Conservation (phyloP, 1,140 invertebrate genomes). For the Olivierus martensii region DNA sequence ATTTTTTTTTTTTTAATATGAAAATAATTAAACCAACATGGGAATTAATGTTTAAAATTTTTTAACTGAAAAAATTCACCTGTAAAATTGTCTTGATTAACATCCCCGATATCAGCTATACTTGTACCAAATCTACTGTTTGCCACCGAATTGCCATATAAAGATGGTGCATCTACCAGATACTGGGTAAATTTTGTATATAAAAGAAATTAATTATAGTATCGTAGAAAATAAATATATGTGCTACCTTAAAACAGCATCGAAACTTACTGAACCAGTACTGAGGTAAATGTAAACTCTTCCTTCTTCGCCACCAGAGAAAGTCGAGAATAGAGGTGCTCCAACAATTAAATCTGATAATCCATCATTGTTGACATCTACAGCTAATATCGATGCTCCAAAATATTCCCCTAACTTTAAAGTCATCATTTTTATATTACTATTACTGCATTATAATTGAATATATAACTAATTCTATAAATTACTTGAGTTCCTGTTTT, state of each 20-base stretch:
- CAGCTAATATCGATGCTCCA: conserved; percentile 48
- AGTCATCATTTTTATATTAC: not conserved
- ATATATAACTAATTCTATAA: too few relatives aligned
- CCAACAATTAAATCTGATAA: conserved; percentile 57
- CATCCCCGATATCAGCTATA: conserved; percentile 32
- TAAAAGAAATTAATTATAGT: not conserved
- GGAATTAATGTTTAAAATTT: too few relatives aligned
- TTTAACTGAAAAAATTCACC: conserved; percentile 27
- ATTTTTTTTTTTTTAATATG: too few relatives aligned
- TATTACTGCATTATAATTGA: too few relatives aligned
- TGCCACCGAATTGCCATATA: conserved; percentile 12
- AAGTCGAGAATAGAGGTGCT: conserved; percentile 48
- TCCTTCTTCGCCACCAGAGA: conserved; percentile 37
- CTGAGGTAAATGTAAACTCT: conserved; percentile 42
- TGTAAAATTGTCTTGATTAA: conserved; percentile 36
- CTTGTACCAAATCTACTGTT: conserved; percentile 34
- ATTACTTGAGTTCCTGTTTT: too few relatives aligned
- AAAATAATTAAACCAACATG: too few relatives aligned
- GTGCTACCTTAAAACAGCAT: too few relatives aligned
- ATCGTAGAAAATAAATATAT: not conserved
- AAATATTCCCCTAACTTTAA: conserved; percentile 50
- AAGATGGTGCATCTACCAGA: not conserved
- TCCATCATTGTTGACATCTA: conserved; percentile 55
- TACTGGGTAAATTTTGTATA: not conserved
- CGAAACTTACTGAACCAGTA: conserved; percentile 19